Conservation (phyloP, 1,140 invertebrate genomes). For the Grapholita molesta region DNA sequence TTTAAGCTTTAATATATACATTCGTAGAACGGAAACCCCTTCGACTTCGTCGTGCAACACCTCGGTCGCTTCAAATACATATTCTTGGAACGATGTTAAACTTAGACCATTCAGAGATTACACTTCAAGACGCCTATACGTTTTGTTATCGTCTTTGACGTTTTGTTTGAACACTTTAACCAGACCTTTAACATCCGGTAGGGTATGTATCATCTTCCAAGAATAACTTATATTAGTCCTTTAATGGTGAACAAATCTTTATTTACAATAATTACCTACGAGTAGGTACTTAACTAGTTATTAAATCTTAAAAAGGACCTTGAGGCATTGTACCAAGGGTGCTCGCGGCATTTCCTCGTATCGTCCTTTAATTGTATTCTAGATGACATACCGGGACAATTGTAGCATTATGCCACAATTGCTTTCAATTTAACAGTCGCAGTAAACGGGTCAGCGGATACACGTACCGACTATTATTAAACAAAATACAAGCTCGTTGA, state of each 20-base stretch:
- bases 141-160: background rate
- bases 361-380: background rate
- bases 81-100: background rate
- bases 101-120: background rate
- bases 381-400: constrained; percentile 2
- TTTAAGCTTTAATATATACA: no score
- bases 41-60: background rate
- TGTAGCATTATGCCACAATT: constrained; percentile 9
- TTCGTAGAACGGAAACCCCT: background rate
- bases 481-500: constrained; percentile 9
- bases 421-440: background rate
- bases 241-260: no score
- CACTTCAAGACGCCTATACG: background rate
- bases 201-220: no score
- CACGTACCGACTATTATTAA: constrained; percentile 1
- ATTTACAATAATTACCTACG: no score
- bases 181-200: no score
- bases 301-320: no score
- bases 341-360: no score
- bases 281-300: no score
- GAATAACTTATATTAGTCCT: no score
- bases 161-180: background rate
- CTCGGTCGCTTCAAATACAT: background rate
- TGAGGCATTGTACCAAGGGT: no score
- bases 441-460: constrained; percentile 8